A percentile compares a stretch with the other conserved stretches of the same genome.
Evolutionary conservation across 2,113 vertebrate genomes (phyloP).

Genomic region (Cololabis saira): DNA sequence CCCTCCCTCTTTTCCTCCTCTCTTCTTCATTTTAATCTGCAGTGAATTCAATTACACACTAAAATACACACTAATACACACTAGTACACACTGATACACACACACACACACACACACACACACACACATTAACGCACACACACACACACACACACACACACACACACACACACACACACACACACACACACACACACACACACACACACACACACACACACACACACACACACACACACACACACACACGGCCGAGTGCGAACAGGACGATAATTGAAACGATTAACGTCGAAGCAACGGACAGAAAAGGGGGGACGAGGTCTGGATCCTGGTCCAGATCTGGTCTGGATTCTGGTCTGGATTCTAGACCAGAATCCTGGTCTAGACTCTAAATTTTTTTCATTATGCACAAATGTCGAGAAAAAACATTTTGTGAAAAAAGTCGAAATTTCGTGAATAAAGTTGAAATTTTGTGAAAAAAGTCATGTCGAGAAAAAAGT

Average conservation of each 20-base stretch:
- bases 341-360: no score
- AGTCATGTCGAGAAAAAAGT: no score
- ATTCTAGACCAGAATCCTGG: no score
- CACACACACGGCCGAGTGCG: constrained; percentile 33
- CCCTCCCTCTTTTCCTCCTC: neutral
- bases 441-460: no score
- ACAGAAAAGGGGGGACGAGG: no score
- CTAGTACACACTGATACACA: constrained; percentile 1
- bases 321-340: no score
- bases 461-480: no score
- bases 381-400: no score
- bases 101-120: constrained; percentile 19
- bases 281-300: no score
- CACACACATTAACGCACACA: constrained; percentile 14
- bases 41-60: constrained; percentile 53
- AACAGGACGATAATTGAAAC: constrained; percentile 53
- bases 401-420: no score
- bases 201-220: constrained; percentile 9
- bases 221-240: constrained; percentile 20
- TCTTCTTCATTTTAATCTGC: constrained; percentile 56
- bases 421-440: no score
- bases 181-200: constrained; percentile 31
- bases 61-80: constrained; percentile 25
- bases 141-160: constrained; percentile 22
- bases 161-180: constrained; percentile 19